A percentile compares a stretch with the other conserved stretches of the same genome.
phyloP scores from a whole-genome alignment of 2,888 invertebrate genomes.

The Sminthurinus aureus region DNA sequence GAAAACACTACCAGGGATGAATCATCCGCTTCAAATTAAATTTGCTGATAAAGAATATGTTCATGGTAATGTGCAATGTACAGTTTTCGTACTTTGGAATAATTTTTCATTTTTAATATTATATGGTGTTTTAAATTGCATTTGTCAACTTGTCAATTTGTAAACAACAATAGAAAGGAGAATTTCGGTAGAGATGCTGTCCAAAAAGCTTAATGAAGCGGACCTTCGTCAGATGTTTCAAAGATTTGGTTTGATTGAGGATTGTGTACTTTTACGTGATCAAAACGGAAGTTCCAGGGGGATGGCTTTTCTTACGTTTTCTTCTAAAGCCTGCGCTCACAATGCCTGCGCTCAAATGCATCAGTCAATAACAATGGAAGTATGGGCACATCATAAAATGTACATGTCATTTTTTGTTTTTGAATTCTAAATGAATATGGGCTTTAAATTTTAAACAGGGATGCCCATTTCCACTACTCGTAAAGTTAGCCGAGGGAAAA shows the following conservation, averaged over 20 bases:
- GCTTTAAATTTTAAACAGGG: conserved; percentile 68
- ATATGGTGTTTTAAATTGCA: too few species aligned
- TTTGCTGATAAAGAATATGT: conserved; percentile 99
- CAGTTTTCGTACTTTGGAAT: neutral
- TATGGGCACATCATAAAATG: conserved; percentile 61
- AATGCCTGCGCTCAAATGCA: conserved; percentile 97
- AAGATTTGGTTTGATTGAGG: conserved; percentile 94
- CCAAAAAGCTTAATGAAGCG: conserved; percentile 93
- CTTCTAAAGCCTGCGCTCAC: conserved; percentile 95
- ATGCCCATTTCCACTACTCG: conserved; percentile 96
- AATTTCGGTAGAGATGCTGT: conserved; percentile 97
- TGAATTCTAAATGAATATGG: neutral
- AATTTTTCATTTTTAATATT: too few species aligned
- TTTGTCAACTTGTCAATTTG: too few species aligned
- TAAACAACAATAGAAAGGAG: conserved; percentile 88
- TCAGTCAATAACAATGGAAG: conserved; percentile 99
- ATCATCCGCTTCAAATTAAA: conserved; percentile 99
- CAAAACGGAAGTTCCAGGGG: conserved; percentile 94
- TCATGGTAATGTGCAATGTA: conserved; percentile 76
- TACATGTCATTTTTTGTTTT: neutral
- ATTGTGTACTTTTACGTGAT: conserved; percentile 96
- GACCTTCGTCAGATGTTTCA: conserved; percentile 93
- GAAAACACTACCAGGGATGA: conserved; percentile 79
- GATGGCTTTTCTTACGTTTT: conserved; percentile 98
- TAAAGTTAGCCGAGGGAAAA: conserved; percentile 84